Conservation (phyloP, 1,140 invertebrate species). For the Temnothorax nylanderi region DNA sequence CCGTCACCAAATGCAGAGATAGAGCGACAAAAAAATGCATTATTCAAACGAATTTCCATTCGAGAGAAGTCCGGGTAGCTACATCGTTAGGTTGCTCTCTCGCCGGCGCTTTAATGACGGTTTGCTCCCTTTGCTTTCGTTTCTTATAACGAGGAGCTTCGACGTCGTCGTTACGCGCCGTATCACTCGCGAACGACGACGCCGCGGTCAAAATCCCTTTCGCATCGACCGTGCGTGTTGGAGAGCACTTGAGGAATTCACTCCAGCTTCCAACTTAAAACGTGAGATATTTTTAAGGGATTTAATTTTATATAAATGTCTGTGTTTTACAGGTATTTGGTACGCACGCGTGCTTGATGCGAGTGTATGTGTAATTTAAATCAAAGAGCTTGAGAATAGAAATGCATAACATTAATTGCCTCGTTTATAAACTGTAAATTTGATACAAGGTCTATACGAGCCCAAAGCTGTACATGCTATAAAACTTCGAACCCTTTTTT, state of each 20-base stretch:
- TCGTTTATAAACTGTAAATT: neutral
- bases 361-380: neutral
- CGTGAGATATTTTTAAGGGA: neutral
- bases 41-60: conserved; percentile 84
- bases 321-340: neutral
- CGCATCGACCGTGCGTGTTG: conserved; percentile 46
- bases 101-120: conserved; percentile 82
- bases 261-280: neutral
- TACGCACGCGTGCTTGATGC: neutral
- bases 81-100: conserved; percentile 84
- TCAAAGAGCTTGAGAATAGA: neutral
- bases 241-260: conserved; percentile 20
- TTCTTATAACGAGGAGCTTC: conserved; percentile 79
- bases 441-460: neutral
- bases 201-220: conserved; percentile 17
- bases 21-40: conserved; percentile 79
- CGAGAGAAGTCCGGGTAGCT: conserved; percentile 81
- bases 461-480: too few species aligned
- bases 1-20: conserved; percentile 70
- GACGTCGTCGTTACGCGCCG: conserved; percentile 68
- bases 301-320: neutral
- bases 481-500: too few species aligned
- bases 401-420: neutral
- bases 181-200: conserved; percentile 46
- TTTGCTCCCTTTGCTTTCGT: conserved; percentile 82